Evolutionary conservation across 2,888 invertebrate genomes (phyloP).

Genomic region (Leucozona laternaria): DNA sequence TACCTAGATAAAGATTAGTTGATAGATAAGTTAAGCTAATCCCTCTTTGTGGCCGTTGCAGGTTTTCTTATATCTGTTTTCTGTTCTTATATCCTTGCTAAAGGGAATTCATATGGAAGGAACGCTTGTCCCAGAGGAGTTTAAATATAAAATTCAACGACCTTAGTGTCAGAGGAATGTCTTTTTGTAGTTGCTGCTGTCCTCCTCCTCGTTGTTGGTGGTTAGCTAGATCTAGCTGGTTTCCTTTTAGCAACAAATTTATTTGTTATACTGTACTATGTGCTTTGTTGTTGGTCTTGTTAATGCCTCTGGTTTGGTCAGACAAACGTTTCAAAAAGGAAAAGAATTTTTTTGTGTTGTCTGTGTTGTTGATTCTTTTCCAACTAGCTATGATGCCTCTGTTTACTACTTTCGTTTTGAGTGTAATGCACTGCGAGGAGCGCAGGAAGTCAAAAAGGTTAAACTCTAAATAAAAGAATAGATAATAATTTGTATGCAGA

Average conservation of each 20-base stretch:
- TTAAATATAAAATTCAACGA: conserved; percentile 62
- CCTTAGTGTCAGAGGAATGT: conserved; percentile 61
- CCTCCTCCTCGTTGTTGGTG: conserved; percentile 36
- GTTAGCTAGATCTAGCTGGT: conserved; percentile 18
- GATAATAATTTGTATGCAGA: conserved; percentile 47
- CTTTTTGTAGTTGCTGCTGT: conserved; percentile 38
- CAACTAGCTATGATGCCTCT: conserved; percentile 15
- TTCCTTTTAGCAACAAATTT: conserved; percentile 42
- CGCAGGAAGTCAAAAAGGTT: conserved; percentile 40
- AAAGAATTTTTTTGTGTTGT: not conserved
- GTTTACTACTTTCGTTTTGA: conserved; percentile 10
- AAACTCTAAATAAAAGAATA: conserved; percentile 26
- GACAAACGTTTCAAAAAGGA: conserved; percentile 31
- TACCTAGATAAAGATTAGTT: conserved; percentile 61
- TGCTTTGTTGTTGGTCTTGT: conserved; percentile 8
- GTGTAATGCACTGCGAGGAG: conserved; percentile 12
- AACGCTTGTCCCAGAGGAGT: conserved; percentile 22
- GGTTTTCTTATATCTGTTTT: too few species aligned
- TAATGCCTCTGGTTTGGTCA: conserved; percentile 41
- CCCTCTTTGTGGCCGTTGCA: conserved; percentile 46
- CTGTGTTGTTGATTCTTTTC: not conserved
- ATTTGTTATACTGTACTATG: conserved; percentile 41
- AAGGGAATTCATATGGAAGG: conserved; percentile 26
- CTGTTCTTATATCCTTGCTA: conserved; percentile 14
- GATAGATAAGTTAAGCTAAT: conserved; percentile 65